These are phyloP conservation scores for Leptodirus hochenwartii DNA, from an alignment of 2,888 invertebrate species.

Conservation along the genomic window DNA sequence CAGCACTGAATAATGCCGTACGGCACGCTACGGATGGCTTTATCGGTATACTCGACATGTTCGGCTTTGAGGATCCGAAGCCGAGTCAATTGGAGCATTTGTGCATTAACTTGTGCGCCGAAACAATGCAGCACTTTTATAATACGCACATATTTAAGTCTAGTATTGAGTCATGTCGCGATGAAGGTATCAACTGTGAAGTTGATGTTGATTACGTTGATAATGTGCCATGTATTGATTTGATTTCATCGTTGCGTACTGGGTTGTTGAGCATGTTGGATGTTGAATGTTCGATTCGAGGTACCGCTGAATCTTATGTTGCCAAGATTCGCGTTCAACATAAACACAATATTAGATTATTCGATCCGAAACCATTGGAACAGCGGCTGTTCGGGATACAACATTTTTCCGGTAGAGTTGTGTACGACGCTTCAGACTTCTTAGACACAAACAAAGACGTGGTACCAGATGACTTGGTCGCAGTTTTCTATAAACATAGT, in stretches of 20 bases:
- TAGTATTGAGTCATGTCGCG: conserved; percentile 80
- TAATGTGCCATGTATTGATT: conserved; percentile 89
- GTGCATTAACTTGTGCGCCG: conserved; percentile 88
- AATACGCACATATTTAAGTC: conserved; percentile 94
- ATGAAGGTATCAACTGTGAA: conserved; percentile 80
- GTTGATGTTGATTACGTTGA: conserved; percentile 88
- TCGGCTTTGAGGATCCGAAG: conserved; percentile 87
- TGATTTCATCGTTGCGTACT: conserved; percentile 81
- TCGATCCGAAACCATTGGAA: conserved; percentile 62
- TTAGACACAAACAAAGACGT: conserved; percentile 83
- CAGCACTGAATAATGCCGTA: conserved; percentile 79
- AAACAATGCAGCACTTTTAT: conserved; percentile 96
- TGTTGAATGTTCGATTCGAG: conserved; percentile 73
- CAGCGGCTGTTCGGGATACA: conserved; percentile 75
- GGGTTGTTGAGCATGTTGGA: conserved; percentile 84
- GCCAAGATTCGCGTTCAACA: conserved; percentile 67
- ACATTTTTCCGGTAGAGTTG: conserved; percentile 73
- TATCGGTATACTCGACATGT: conserved; percentile 92
- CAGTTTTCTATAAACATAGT: conserved; percentile 78
- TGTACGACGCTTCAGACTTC: conserved; percentile 80
- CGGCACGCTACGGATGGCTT: conserved; percentile 87
- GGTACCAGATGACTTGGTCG: conserved; percentile 79
- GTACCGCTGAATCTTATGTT: conserved; percentile 62
- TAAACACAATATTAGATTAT: conserved; percentile 62
- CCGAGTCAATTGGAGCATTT: conserved; percentile 82